Evolutionary conservation across 2,888 invertebrate species (phyloP).

Genomic region (Argyra leucocephala): DNA sequence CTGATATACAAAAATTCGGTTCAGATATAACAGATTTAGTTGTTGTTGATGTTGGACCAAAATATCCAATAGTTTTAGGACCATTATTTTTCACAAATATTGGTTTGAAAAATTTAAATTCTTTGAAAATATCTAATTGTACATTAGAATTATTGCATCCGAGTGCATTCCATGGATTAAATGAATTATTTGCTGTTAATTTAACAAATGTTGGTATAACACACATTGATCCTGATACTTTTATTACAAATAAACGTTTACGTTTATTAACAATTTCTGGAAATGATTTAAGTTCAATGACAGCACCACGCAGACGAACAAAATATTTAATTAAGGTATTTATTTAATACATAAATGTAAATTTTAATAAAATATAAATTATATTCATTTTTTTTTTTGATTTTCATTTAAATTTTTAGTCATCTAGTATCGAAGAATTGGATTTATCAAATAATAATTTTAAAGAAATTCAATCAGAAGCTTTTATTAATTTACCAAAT

Average conservation of each 20-base stretch:
- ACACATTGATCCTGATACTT: slow-evolving; percentile 59
- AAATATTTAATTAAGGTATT: slow-evolving; percentile 39
- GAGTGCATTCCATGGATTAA: slow-evolving; percentile 59
- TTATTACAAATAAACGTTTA: slow-evolving; percentile 56
- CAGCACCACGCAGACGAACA: slow-evolving; percentile 23
- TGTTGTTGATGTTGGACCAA: slow-evolving; percentile 54
- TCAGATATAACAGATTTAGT: slow-evolving; percentile 57
- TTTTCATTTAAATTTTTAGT: slow-evolving; percentile 26
- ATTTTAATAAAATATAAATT: neutral
- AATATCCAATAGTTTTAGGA: slow-evolving; percentile 51
- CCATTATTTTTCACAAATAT: slow-evolving; percentile 53
- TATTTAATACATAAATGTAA: neutral
- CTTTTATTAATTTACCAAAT: slow-evolving; percentile 55
- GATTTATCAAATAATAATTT: slow-evolving; percentile 62
- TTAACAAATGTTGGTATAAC: slow-evolving; percentile 59
- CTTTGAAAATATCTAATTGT: slow-evolving; percentile 60
- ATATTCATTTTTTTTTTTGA: neutral
- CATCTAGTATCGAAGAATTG: slow-evolving; percentile 59
- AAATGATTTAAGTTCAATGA: slow-evolving; percentile 50
- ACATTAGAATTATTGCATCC: slow-evolving; percentile 57
- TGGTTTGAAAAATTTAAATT: slow-evolving; percentile 56
- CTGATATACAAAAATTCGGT: slow-evolving; percentile 57
- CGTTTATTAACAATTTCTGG: slow-evolving; percentile 57
- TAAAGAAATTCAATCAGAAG: slow-evolving; percentile 52
- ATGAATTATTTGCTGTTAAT: slow-evolving; percentile 58